Evolutionary conservation across 2,113 vertebrate genomes (phyloP).

Genomic region (Amblyornis subalaris): DNA sequence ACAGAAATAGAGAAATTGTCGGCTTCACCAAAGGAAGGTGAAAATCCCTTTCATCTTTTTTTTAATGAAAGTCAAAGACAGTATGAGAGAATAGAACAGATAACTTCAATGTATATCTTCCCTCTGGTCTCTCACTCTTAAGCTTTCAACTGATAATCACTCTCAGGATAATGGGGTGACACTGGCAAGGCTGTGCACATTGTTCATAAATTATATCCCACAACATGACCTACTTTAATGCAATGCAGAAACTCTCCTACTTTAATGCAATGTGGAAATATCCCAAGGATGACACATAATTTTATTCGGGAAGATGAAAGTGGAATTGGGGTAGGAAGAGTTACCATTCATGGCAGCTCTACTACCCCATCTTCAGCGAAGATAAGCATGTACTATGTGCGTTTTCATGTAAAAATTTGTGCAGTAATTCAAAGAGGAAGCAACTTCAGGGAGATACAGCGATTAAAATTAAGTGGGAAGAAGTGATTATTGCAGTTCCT

Average conservation of each 20-base stretch:
- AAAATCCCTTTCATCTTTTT: not conserved
- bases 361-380: not conserved
- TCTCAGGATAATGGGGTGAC: not conserved
- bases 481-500: not conserved
- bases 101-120: not conserved
- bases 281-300: not conserved
- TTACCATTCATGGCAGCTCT: not conserved
- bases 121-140: not conserved
- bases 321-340: not conserved
- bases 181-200: not conserved
- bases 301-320: not conserved
- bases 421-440: not conserved
- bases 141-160: not conserved
- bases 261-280: not conserved
- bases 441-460: not conserved
- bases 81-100: not conserved
- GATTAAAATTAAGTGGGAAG: not conserved
- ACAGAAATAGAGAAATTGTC: not conserved
- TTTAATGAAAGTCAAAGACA: not conserved
- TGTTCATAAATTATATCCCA: not conserved
- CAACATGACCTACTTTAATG: not conserved
- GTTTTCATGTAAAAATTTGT: not conserved
- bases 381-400: accelerated
- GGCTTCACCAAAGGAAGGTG: not conserved
- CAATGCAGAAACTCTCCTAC: not conserved